Conservation (phyloP, 2,113 vertebrate genomes). For the Gymnocephalus cernua region DNA sequence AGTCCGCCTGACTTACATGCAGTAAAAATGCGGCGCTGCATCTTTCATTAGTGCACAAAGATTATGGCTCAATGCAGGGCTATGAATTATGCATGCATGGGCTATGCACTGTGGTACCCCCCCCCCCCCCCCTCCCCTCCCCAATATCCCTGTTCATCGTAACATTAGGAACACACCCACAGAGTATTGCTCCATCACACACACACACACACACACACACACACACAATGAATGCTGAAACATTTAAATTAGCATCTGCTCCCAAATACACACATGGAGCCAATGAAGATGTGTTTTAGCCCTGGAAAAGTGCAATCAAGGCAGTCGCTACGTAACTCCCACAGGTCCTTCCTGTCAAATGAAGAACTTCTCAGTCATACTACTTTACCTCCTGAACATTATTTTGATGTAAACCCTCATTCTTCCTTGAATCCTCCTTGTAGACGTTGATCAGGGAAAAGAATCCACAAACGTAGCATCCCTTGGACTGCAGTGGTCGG, state of each 20-base stretch:
- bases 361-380: conserved; percentile 24
- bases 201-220: not conserved
- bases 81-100: conserved; percentile 81
- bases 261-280: not conserved
- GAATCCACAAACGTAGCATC: not conserved
- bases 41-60: conserved; percentile 79
- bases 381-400: not conserved
- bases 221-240: conserved; percentile 26
- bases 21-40: conserved; percentile 65
- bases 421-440: not conserved
- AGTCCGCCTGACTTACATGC: conserved; percentile 63
- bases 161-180: conserved; percentile 60
- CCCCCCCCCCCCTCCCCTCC: not conserved
- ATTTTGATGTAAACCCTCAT: conserved; percentile 4
- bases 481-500: not conserved
- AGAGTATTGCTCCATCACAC: conserved; percentile 42
- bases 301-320: conserved; percentile 13
- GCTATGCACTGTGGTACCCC: conserved; percentile 33
- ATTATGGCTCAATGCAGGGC: conserved; percentile 77
- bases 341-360: not conserved
- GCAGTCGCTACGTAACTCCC: conserved; percentile 5
- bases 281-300: conserved; percentile 2
- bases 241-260: conserved; percentile 43
- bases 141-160: conserved; percentile 47
- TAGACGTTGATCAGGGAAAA: not conserved